These are phyloP conservation scores for Rhodeus uyekii DNA, from an alignment of 2,797 vertebrate species.

Conservation along the genomic window DNA sequence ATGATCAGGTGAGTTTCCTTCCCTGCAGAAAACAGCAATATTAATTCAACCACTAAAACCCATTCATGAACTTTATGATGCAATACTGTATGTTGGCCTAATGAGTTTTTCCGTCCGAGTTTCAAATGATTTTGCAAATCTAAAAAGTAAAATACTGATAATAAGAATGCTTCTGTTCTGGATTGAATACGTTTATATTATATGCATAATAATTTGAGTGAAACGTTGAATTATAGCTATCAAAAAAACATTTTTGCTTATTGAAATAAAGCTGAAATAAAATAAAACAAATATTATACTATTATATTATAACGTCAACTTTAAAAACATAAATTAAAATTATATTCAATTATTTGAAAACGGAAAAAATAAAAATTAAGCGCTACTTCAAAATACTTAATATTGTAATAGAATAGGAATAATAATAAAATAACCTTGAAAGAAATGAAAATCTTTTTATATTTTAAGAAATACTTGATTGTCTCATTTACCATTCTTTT, in stretches of 20 bases:
- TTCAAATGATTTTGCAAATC: neutral
- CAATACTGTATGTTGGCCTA: neutral
- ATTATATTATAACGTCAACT: too few relatives aligned
- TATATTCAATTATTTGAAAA: too few relatives aligned
- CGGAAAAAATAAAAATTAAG: neutral
- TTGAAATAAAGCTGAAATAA: neutral
- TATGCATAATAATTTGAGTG: neutral
- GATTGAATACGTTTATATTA: neutral
- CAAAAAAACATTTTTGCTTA: neutral
- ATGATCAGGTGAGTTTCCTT: constrained; percentile 79
- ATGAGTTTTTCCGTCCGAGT: neutral
- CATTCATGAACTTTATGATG: neutral
- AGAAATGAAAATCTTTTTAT: too few relatives aligned
- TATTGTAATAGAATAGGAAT: neutral
- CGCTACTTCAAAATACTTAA: neutral
- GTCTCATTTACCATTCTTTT: neutral
- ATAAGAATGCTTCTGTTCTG: neutral
- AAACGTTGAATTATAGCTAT: neutral
- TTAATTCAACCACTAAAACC: neutral
- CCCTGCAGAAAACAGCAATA: constrained; percentile 67
- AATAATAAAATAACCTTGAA: neutral
- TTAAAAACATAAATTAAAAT: too few relatives aligned
- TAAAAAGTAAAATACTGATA: neutral
- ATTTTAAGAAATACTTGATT: neutral
- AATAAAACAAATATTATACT: neutral